Percentiles rank a stretch among this genome's conserved stretches.
Evolutionary conservation across 2,797 vertebrate genomes (phyloP).

Genomic region (Poeciliopsis infans): DNA sequence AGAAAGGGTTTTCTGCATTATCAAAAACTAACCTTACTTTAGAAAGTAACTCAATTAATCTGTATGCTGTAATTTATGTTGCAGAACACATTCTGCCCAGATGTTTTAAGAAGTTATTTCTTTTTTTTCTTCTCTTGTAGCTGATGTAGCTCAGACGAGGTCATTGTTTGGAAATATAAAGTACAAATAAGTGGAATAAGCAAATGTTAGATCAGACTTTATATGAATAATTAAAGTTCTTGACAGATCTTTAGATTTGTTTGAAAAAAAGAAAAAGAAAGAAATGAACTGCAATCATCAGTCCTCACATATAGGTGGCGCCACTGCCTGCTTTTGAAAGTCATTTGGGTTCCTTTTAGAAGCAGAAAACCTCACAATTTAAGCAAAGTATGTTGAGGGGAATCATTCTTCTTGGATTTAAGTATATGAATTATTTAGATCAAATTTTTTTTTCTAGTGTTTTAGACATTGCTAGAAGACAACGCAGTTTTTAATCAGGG

Average conservation of each 20-base stretch:
- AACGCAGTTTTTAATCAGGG: background rate
- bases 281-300: background rate
- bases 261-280: constrained; percentile 9
- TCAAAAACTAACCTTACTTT: background rate
- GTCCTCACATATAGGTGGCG: constrained; percentile 9
- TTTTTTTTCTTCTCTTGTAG: background rate
- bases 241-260: background rate
- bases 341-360: background rate
- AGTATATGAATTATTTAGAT: background rate
- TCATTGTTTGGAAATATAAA: background rate
- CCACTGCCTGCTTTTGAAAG: background rate
- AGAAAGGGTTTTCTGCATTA: background rate
- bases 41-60: background rate
- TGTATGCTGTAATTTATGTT: background rate
- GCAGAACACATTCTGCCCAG: background rate
- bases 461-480: background rate
- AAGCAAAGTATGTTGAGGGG: background rate
- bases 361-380: background rate
- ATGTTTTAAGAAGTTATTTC: background rate
- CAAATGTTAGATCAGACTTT: constrained; percentile 10
- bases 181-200: constrained; percentile 9
- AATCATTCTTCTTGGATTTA: background rate
- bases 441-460: background rate
- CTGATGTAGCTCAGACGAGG: background rate
- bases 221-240: background rate